Evolutionary conservation across 2,888 invertebrate species (phyloP), one percentile per base, ranked within the genome.

Genomic region (Aphrophora alni): DNA sequence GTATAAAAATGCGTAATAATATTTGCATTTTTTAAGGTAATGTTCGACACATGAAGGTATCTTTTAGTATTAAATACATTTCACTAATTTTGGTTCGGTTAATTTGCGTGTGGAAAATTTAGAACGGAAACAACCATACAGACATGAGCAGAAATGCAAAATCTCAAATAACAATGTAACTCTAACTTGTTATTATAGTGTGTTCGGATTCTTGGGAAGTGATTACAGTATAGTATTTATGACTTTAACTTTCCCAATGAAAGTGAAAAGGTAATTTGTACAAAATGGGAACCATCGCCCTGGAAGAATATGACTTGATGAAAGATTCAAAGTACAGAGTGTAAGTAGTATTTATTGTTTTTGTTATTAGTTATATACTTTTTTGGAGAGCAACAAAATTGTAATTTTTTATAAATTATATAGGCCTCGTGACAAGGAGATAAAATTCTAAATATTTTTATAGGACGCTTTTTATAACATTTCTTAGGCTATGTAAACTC

Each of bases 321-420:
- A 93, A 93, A 85, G 95, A 95, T 88, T 92, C 94, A 25, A 95
- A 95, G 88, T 96, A 95, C 88, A 91, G 95, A 85, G 92, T 93
- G 90, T 94, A 87, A 89, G 89, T 89, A 80, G 27, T 8, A 25
- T 8, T n/a, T 38, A 75, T 44, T 38, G 44, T 44, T 74, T 38
- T 21, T 38, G 38, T 74, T 38, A 26, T 26, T 28, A 73, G 14
- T 71, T 71, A 21, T 71, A 8, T 33, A 33, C 5, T n/a, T n/a
- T n/a, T n/a, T n/a, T n/a, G n/a, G n/a, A n/a, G n/a, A n/a, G 70
- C 21, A 21, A 71, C 26, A 12, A 3, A 24, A 12, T 5, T 71
- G 4, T 71, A 2, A 17, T 12, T 25, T 10, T 69, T 14, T n/a
- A n/a, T n/a, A n/a, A n/a, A n/a, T n/a, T n/a, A n/a, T n/a, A n/a